Conservation (phyloP, 2,888 invertebrate genomes). For the Drosophila borborema region DNA sequence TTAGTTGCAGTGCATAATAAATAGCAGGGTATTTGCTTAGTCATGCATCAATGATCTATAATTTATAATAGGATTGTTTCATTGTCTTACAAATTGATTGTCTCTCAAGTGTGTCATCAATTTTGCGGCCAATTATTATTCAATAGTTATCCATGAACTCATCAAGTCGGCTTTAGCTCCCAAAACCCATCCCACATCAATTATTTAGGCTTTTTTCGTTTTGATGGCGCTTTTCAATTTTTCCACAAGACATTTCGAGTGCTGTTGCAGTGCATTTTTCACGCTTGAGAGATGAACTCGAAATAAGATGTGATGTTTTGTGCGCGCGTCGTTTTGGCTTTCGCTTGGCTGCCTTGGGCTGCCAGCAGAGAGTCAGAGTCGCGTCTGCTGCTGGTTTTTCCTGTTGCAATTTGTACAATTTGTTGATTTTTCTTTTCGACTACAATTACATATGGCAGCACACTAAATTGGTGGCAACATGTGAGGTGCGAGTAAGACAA, state of each 20-base stretch:
- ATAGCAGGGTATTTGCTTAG: conserved; percentile 5
- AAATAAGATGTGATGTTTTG: conserved; percentile 57
- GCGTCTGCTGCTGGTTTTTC: conserved; percentile 62
- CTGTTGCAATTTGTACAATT: conserved; percentile 71
- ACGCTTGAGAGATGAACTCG: conserved; percentile 64
- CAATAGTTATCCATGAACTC: conserved; percentile 43
- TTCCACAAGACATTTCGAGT: conserved; percentile 13
- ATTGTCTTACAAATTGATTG: conserved; percentile 8
- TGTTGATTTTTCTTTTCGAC: conserved; percentile 59
- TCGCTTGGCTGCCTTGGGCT: conserved; percentile 53
- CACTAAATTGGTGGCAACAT: conserved; percentile 61
- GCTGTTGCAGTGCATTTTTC: conserved; percentile 35
- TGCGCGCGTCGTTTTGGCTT: conserved; percentile 48
- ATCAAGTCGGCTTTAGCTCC: conserved; percentile 13
- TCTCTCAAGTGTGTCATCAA: conserved; percentile 40
- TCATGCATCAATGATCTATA: not conserved
- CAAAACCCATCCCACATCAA: conserved; percentile 24
- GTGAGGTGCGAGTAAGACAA: conserved; percentile 28
- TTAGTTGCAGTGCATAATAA: not conserved
- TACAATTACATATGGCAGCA: conserved; percentile 47
- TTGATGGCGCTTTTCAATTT: conserved; percentile 33
- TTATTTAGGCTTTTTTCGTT: conserved; percentile 31
- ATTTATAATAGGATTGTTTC: not conserved
- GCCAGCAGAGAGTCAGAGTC: conserved; percentile 5
- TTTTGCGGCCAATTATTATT: conserved; percentile 19